phyloP scores from a whole-genome alignment of 2,113 vertebrate species.

The Oxyura jamaicensis region DNA sequence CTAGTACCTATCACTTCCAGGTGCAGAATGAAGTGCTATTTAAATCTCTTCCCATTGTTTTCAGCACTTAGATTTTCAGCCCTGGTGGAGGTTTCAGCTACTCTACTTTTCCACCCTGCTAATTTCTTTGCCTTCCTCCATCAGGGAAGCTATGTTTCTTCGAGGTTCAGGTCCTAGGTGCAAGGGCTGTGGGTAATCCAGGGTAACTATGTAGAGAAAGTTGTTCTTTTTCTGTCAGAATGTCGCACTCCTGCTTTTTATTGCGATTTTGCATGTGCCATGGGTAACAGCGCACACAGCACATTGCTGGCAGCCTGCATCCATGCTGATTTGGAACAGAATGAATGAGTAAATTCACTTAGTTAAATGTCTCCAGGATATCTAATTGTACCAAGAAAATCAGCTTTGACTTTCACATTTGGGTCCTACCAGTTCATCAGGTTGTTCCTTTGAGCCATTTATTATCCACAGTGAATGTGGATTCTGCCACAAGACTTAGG shows the following conservation, averaged over 20 bases:
- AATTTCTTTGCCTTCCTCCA: neutral
- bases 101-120: neutral
- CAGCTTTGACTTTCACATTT: neutral
- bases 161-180: neutral
- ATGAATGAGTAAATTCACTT: neutral
- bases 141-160: neutral
- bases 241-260: neutral
- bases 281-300: neutral
- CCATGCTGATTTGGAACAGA: neutral
- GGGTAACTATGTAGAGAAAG: neutral
- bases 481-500: neutral
- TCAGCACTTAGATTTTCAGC: neutral
- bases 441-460: neutral
- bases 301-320: neutral
- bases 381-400: neutral
- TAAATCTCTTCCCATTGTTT: neutral
- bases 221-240: neutral
- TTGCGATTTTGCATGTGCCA: neutral
- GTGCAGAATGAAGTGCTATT: neutral
- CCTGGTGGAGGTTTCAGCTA: neutral
- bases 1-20: neutral
- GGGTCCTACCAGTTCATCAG: accelerated
- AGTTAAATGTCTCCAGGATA: neutral
- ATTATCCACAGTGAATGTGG: neutral
- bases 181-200: neutral